Evolutionary conservation across 2,797 vertebrate genomes (phyloP), one percentile per base, ranked within the genome.

Genomic region (Aythya fuligula): DNA sequence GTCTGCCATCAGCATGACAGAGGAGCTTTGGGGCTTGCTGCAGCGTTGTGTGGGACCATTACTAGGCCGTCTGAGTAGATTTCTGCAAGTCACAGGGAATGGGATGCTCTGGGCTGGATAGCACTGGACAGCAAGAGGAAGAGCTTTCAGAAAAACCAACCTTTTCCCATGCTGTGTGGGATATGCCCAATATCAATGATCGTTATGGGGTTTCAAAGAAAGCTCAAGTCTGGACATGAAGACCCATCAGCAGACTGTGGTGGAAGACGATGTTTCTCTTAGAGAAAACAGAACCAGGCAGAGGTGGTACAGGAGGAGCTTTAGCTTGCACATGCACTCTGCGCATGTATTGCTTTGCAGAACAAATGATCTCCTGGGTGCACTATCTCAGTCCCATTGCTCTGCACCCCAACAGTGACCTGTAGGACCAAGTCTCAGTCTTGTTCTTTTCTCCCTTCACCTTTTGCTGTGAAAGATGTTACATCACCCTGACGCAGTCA

Each of bases 401-500:
- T n/a, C 19, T 69, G 22, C 51, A 73, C 47, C 30, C 34, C 34
- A 58, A 2, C 21, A 25, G 21, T 47, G 45, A 57, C 25, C 34
- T 45, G 16, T 39, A 66, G 25, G 28, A 41, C 27, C 65, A 45
- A 25, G 13, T 19, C 38, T 85, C 62, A 36, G 9, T 10, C 36
- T 72, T 11, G 62, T 18, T 66, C 11, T 38, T 51, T 64, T 61
- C 53, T 20, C 13, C 47, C 24, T 85, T 86, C 5, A 1, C 14
- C 3, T 27, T 62, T 85, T 19, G 3, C 85, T 77, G 58, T 74
- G 64, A 11, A 92, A 99, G 99, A 84, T 99, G 99, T 93, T 99
- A 99, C 97, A 99, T 99, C 96, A 99, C 99, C 7, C 98, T 99
- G 96, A 99, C 99, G 20, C 99, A 99, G 97, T 99, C 99, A 0